Conservation (phyloP, 2,113 vertebrate species). For the Tyrannus savana region DNA sequence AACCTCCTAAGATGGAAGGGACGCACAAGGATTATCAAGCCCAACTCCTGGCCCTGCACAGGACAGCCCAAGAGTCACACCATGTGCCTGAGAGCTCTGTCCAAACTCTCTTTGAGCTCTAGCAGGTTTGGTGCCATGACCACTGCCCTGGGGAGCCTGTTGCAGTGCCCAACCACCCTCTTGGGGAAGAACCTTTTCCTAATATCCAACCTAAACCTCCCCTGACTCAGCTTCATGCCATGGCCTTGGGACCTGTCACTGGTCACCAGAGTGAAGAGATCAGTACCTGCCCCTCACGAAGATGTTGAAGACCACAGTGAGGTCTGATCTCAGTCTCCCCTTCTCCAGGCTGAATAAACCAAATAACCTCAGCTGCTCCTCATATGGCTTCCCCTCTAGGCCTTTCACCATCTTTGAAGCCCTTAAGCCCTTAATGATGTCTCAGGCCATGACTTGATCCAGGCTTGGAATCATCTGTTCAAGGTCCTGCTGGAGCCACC, state of each 20-base stretch:
- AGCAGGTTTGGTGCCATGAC: rapidly evolving
- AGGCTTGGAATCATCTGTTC: background rate
- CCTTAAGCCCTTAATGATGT: background rate
- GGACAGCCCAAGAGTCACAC: background rate
- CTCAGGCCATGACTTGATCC: background rate
- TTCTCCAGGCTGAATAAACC: background rate
- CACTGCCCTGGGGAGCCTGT: background rate
- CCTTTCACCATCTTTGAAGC: background rate
- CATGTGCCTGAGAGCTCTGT: background rate
- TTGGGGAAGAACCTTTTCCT: background rate
- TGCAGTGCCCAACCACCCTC: background rate
- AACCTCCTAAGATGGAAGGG: background rate
- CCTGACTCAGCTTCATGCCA: background rate
- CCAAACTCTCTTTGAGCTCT: background rate
- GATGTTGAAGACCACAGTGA: background rate
- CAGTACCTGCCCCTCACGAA: background rate
- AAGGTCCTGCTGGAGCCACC: background rate
- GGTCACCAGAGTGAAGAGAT: background rate
- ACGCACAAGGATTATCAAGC: rapidly evolving
- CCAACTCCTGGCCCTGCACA: background rate
- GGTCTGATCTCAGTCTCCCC: background rate
- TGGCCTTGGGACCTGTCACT: background rate
- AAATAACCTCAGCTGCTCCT: background rate
- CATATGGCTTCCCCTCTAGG: background rate
- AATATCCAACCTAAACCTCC: background rate